These are phyloP conservation scores for Neocrepidodera transversa DNA, from an alignment of 2,888 invertebrate species.

Conservation along the genomic window DNA sequence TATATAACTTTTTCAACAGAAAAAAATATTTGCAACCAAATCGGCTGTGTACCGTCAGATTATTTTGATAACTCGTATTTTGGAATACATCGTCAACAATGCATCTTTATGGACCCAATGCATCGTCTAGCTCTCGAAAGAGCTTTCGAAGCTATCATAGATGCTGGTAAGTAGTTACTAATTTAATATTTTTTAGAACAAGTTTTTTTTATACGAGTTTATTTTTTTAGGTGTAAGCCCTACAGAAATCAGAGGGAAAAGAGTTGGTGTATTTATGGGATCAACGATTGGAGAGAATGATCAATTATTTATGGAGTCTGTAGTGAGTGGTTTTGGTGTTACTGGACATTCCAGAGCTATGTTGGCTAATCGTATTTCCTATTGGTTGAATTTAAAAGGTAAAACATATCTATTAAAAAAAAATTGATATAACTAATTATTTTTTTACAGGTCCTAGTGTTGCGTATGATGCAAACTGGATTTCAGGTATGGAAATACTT, in stretches of 20 bases:
- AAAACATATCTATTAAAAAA: not conserved
- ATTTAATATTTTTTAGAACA: not conserved
- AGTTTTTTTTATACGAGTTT: not conserved
- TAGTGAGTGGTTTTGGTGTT: slow-evolving; percentile 68
- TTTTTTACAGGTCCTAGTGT: slow-evolving; percentile 63
- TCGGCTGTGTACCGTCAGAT: slow-evolving; percentile 55
- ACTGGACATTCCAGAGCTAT: slow-evolving; percentile 87
- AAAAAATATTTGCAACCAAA: slow-evolving; percentile 52
- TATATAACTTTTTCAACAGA: not conserved
- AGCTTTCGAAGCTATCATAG: slow-evolving; percentile 61
- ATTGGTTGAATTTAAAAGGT: slow-evolving; percentile 87
- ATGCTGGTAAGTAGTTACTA: slow-evolving; percentile 58
- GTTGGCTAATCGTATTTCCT: slow-evolving; percentile 94
- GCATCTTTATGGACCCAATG: slow-evolving; percentile 61
- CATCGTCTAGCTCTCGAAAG: slow-evolving; percentile 59
- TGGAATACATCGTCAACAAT: slow-evolving; percentile 61
- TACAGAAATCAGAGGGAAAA: slow-evolving; percentile 56
- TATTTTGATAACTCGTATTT: slow-evolving; percentile 61
- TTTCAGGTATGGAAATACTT: slow-evolving; percentile 73
- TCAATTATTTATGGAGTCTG: slow-evolving; percentile 62
- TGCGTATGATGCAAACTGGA: slow-evolving; percentile 72
- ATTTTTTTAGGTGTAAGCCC: slow-evolving; percentile 58
- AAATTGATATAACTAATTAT: not conserved
- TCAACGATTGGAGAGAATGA: slow-evolving; percentile 62
- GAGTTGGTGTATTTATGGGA: slow-evolving; percentile 59